phyloP scores from a whole-genome alignment of 2,113 vertebrate genomes.

The Sphaerodactylus townsendi region DNA sequence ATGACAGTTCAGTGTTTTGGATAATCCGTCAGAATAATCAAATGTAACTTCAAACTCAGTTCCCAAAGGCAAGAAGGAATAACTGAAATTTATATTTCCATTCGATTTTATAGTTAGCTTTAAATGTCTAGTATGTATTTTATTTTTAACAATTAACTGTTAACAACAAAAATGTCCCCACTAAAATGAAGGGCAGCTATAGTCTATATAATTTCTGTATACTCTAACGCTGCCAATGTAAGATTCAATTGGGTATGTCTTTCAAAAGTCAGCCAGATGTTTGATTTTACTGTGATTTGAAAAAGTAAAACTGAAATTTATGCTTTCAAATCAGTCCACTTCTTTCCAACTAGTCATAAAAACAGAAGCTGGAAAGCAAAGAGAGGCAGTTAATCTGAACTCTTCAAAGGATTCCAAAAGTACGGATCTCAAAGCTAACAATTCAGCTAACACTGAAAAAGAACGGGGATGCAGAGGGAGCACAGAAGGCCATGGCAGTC shows the following conservation, averaged over 20 bases:
- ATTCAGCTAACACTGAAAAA: neutral
- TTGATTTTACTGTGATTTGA: neutral
- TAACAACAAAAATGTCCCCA: neutral
- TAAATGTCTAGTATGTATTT: neutral
- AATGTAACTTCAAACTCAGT: neutral
- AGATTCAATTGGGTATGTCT: neutral
- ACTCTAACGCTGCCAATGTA: neutral
- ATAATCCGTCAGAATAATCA: neutral
- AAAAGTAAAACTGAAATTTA: neutral
- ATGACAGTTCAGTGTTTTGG: neutral
- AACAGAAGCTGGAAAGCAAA: neutral
- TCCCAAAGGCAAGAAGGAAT: neutral
- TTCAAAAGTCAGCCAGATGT: neutral
- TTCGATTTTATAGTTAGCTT: neutral
- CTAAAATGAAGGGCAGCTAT: neutral
- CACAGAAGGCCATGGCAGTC: neutral
- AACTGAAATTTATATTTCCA: neutral
- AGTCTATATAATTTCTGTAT: neutral
- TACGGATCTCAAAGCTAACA: neutral
- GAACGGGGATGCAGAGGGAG: neutral
- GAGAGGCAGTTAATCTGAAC: neutral
- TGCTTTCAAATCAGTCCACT: neutral
- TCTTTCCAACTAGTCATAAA: neutral
- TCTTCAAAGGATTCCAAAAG: neutral
- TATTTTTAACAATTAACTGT: neutral